phyloP scores from a whole-genome alignment of 2,113 vertebrate species.

The Piaya cayana region DNA sequence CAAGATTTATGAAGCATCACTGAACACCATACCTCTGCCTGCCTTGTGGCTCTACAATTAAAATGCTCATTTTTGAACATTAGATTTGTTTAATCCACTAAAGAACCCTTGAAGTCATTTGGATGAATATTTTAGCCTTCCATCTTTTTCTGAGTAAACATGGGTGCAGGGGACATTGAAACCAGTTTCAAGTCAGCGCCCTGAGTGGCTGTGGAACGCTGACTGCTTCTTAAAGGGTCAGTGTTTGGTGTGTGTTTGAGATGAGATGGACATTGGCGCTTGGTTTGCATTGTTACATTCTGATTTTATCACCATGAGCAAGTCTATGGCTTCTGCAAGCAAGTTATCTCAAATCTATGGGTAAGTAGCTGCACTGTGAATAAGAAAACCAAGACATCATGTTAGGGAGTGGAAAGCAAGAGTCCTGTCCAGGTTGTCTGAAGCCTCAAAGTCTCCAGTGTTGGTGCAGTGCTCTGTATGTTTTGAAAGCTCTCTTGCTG shows the following conservation, averaged over 20 bases:
- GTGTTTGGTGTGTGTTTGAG: background rate
- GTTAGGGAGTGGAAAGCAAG: background rate
- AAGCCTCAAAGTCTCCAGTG: background rate
- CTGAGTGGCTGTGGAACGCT: background rate
- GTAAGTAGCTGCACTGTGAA: background rate
- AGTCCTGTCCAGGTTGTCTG: background rate
- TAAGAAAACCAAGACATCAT: background rate
- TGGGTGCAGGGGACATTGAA: background rate
- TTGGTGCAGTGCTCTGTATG: background rate
- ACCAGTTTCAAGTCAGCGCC: background rate
- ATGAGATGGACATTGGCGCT: background rate
- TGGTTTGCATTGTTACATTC: background rate
- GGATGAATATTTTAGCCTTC: background rate
- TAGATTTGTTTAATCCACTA: background rate
- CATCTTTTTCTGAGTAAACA: background rate
- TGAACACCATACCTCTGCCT: background rate
- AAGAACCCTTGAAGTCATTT: background rate
- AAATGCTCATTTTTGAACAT: slow-evolving; percentile 2
- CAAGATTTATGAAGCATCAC: slow-evolving; percentile 19
- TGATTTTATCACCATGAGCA: background rate
- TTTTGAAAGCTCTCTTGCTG: background rate
- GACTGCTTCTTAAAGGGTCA: background rate
- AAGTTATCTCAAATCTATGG: background rate
- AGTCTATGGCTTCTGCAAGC: background rate
- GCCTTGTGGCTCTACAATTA: background rate